phyloP scores from a whole-genome alignment of 2,113 vertebrate species.

The Panthera uncia region DNA sequence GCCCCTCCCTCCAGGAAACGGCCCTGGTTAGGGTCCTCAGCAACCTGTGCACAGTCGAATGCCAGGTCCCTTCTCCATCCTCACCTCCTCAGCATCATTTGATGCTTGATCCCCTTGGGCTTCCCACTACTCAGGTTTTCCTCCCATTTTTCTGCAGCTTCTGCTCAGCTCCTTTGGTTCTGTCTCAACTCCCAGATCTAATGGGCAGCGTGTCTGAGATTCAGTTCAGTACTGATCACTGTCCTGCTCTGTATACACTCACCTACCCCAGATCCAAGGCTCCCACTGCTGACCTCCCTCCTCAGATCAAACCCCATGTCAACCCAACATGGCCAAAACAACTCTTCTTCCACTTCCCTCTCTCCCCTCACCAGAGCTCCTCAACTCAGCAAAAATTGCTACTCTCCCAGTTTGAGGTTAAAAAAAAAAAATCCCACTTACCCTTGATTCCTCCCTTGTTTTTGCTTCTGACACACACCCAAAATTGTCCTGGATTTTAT shows the following conservation, averaged over 20 bases:
- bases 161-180: not conserved
- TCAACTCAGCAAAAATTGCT: not conserved
- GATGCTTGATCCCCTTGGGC: not conserved
- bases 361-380: not conserved
- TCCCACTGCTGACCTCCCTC: not conserved
- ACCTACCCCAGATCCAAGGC: not conserved
- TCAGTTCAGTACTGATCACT: not conserved
- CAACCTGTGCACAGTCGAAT: no score
- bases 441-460: not conserved
- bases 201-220: not conserved
- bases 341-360: not conserved
- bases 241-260: not conserved
- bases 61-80: not conserved
- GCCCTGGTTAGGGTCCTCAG: not conserved
- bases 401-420: not conserved
- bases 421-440: not conserved
- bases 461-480: not conserved
- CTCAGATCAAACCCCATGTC: not conserved
- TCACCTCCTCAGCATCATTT: not conserved
- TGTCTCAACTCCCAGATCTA: not conserved
- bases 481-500: constrained; percentile 2
- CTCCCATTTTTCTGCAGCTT: not conserved
- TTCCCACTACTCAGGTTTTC: not conserved
- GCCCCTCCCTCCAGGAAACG: not conserved
- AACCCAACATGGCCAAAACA: not conserved